Evolutionary conservation across 2,113 vertebrate genomes (phyloP).

Genomic region (Phrynosoma blainvillii): DNA sequence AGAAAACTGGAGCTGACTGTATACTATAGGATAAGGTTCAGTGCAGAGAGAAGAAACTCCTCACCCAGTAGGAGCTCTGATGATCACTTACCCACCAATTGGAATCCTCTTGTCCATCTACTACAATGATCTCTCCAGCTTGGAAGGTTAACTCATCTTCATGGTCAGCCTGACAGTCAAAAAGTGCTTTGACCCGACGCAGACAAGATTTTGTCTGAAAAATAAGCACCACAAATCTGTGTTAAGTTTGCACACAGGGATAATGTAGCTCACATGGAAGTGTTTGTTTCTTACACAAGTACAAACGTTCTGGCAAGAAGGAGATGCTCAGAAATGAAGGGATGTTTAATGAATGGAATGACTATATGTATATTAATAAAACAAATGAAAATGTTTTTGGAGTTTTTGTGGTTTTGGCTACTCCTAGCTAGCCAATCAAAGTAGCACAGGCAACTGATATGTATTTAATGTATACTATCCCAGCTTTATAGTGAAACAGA

Average conservation of each 20-base stretch:
- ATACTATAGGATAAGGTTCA: not conserved
- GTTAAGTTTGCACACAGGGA: not conserved
- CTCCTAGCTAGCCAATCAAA: not conserved
- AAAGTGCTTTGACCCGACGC: conserved; percentile 68
- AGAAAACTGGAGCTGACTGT: not conserved
- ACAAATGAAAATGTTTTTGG: not conserved
- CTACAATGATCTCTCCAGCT: conserved; percentile 73
- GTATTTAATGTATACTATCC: not conserved
- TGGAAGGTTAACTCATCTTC: conserved; percentile 78
- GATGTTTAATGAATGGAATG: not conserved
- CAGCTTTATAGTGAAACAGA: not conserved
- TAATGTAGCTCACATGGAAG: not conserved
- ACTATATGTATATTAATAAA: too few species aligned
- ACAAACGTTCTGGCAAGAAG: not conserved
- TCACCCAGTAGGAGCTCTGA: not conserved
- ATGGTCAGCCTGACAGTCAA: conserved; percentile 73
- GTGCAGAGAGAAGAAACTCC: not conserved
- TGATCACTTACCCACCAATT: conserved; percentile 78
- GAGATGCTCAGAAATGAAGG: not conserved
- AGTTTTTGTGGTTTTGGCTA: not conserved
- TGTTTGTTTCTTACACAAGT: not conserved
- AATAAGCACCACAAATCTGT: not conserved
- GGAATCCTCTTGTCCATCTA: conserved; percentile 73
- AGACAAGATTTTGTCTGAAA: conserved; percentile 60
- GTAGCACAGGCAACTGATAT: not conserved